Evolutionary conservation across 2,888 invertebrate species (phyloP).

Genomic region (Augiades crinisus): DNA sequence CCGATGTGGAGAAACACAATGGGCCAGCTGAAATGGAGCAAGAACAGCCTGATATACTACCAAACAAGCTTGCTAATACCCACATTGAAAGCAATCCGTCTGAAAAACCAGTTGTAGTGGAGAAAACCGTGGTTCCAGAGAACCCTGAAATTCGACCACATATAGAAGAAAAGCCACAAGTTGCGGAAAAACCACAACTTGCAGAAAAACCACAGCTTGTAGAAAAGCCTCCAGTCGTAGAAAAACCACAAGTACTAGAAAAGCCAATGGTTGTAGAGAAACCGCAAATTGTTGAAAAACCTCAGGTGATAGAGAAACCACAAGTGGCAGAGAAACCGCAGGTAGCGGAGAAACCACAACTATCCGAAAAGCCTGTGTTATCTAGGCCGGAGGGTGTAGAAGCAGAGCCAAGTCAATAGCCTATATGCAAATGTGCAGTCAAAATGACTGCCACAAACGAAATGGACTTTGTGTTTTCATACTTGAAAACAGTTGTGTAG

Average conservation of each 20-base stretch:
- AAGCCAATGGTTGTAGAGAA: background rate
- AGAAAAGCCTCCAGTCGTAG: constrained; percentile 4
- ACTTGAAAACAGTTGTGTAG: constrained; percentile 66
- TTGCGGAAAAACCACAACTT: constrained; percentile 8
- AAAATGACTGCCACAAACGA: constrained; percentile 46
- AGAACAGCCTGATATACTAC: constrained; percentile 61
- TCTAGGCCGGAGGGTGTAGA: constrained; percentile 59
- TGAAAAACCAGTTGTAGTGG: constrained; percentile 25
- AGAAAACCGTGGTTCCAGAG: constrained; percentile 29
- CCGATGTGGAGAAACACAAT: constrained; percentile 57
- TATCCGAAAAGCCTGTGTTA: constrained; percentile 59
- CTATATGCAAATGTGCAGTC: constrained; percentile 57
- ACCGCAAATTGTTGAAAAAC: constrained; percentile 38
- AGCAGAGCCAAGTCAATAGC: constrained; percentile 69
- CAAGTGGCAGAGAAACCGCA: constrained; percentile 46
- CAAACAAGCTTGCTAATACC: constrained; percentile 56
- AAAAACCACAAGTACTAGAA: constrained; percentile 3
- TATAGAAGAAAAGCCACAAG: constrained; percentile 22
- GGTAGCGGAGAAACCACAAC: constrained; percentile 49
- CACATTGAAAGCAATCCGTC: constrained; percentile 52
- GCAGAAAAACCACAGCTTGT: background rate
- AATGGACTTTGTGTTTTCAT: constrained; percentile 69
- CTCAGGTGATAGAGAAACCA: constrained; percentile 37
- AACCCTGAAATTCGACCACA: constrained; percentile 29
- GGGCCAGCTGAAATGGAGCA: constrained; percentile 72